Evolutionary conservation across 2,888 invertebrate genomes (phyloP), one percentile per base, ranked within the genome.

Genomic region (Platycheirus albimanus): DNA sequence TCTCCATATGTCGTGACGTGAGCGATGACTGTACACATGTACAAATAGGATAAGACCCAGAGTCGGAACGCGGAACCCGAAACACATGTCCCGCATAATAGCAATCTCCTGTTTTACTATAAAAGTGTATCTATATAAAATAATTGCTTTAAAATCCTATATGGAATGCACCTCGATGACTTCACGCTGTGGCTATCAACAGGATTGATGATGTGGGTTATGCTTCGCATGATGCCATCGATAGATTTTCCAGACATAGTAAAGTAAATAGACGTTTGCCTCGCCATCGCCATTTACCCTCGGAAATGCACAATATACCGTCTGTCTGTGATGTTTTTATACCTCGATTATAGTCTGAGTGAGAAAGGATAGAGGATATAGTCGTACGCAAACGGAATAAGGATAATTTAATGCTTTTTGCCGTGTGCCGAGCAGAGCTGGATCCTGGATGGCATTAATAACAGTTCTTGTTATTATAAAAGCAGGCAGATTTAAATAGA

Each of bases 341-440:
- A 24, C 4, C 1, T 2, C 11, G n/a, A n/a, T n/a, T n/a, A n/a
- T n/a, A n/a, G n/a, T n/a, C n/a, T 11, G 3, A 24, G 24, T 33
- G 15, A 33, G 47, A 54, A 52, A 43, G 61, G 15, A 30, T 28
- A 11, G n/a, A 17, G 43, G 61, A 45, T 30, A 56, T n/a, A 38
- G 52, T 36, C 47, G 30, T 20, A 54, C 28, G 19, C 61, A 49
- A 63, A 61, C 28, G 45, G 49, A 61, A 52, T 51, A 64, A 80
- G 63, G 75, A 80, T 75, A 76, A 80, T 80, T 61, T 52, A 80
- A 80, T 66, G 38, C 54, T 63, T 66, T 80, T 80, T 76, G 64
- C 76, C 81, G 58, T 77, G 66, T 64, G 75, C 80, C 70, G 13
- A 67, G 43, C 38, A n/a, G n/a, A n/a, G n/a, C n/a, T n/a, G n/a